These are phyloP conservation scores for Drosophila paracracens DNA, from an alignment of 2,888 invertebrate genomes.

Conservation along the genomic window DNA sequence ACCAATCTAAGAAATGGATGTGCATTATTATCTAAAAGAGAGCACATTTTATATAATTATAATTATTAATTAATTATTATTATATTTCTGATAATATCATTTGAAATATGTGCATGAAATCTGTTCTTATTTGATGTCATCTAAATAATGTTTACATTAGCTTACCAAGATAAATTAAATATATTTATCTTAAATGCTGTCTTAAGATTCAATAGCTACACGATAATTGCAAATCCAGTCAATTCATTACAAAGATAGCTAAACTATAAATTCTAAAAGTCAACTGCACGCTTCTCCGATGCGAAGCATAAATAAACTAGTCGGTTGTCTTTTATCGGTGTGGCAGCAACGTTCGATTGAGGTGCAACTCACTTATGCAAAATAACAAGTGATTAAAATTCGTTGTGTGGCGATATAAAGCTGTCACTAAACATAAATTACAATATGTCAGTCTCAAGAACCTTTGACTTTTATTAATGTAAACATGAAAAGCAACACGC, in stretches of 20 bases:
- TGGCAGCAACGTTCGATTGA: slow-evolving; percentile 11
- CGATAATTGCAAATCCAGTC: not conserved
- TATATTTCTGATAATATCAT: not conserved
- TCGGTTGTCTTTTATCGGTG: slow-evolving; percentile 7
- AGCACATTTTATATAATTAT: not conserved
- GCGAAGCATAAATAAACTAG: not conserved
- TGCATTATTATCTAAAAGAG: not conserved
- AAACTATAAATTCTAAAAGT: not conserved
- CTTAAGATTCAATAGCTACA: not conserved
- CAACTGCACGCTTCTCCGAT: not conserved
- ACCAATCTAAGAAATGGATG: not conserved
- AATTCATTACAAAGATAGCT: not conserved
- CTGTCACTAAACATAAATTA: slow-evolving; percentile 81
- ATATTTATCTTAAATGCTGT: not conserved
- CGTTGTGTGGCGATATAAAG: slow-evolving; percentile 77
- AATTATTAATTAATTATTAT: not conserved
- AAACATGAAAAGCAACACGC: slow-evolving; percentile 81
- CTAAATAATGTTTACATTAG: not conserved
- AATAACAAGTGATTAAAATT: slow-evolving; percentile 80
- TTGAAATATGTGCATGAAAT: not conserved
- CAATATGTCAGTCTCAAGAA: slow-evolving; percentile 81
- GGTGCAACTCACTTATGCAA: slow-evolving; percentile 78
- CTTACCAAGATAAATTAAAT: not conserved
- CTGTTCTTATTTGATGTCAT: not conserved
- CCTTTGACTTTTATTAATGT: slow-evolving; percentile 81